Percentiles rank a stretch among this genome's conserved stretches.
These are phyloP conservation scores for Eupeodes luniger DNA, from an alignment of 2,888 invertebrate genomes.

Conservation along the genomic window DNA sequence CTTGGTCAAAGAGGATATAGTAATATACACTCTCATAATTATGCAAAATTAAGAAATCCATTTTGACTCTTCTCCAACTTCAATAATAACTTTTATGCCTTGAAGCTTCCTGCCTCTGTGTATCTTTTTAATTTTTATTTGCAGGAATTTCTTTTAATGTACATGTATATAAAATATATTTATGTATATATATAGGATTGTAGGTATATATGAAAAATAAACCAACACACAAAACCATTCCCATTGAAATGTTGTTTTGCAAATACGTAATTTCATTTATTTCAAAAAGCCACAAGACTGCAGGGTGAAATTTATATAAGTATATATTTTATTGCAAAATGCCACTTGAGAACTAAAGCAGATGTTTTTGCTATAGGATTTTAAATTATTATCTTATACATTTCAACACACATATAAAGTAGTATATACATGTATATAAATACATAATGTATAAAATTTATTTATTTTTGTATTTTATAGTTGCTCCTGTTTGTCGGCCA, in stretches of 20 bases:
- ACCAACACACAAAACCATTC: background rate
- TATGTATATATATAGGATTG: background rate
- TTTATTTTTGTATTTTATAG: slow-evolving; percentile 83
- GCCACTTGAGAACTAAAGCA: slow-evolving; percentile 10
- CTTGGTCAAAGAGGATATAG: too few species aligned
- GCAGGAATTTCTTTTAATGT: background rate
- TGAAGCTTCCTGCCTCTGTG: background rate
- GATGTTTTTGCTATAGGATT: slow-evolving; percentile 7
- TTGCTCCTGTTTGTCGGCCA: slow-evolving; percentile 89
- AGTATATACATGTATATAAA: background rate
- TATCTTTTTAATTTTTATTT: background rate
- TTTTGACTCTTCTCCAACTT: background rate
- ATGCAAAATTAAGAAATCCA: background rate
- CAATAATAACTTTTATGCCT: too few species aligned
- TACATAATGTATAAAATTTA: background rate
- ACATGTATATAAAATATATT: background rate
- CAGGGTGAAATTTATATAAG: slow-evolving; percentile 4
- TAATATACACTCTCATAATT: background rate
- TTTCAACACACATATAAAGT: background rate
- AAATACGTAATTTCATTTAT: background rate
- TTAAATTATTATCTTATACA: background rate
- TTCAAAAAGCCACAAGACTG: slow-evolving; percentile 8
- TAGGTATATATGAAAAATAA: background rate
- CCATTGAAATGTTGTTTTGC: background rate
- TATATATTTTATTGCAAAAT: slow-evolving; percentile 1